Base-by-base conservation (phyloP, 2,888 invertebrate genomes). In the Agriotes lineatus region DNA sequence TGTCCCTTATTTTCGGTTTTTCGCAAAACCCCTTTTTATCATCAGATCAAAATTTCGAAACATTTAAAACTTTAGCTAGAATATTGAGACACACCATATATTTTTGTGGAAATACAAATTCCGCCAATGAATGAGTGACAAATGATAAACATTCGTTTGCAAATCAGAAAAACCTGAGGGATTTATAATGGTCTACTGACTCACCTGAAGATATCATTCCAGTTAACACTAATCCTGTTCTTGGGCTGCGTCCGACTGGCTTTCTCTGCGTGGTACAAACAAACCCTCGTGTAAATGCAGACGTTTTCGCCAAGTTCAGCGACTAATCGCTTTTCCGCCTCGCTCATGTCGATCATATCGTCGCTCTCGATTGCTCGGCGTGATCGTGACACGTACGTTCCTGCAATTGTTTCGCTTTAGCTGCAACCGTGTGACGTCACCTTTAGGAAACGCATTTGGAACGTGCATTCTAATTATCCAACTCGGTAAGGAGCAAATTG, bases 271-370 rank as follows among this genome's bases (percentile, higher is more conserved):
- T 92, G 91, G 71, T 90, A 89, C 35, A 89, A 88, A 81, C 95
- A 95, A 20, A 93, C 91, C 70, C 91, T 89, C 76, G 93, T 93
- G 78, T 92, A 91, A 74, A 95, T 88, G 81, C 95, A 95, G 22
- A 93, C 93, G 71, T 90, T 88, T 35, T 90, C 88, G 16, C 95
- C 95, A 76, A 95, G 89, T 83, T 94, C 94, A 6, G 87, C 87
- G 2, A 93, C 87, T 66, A 95, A 89, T 83, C 90, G 90, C 82
- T 93, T 93, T 84, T 94, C 94, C n/a, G 93, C 92, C 79, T 92
- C 88, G 0, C 85, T 85, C 22, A 90, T 89, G 81, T 94, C 91
- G 33, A 88, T 83, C 84, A 88, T 85, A 70, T 88, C 86, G 65
- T 86, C 84, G 2, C 82, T 81, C n/a, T 83, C 79, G 59, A 77